Evolutionary conservation across 2,113 vertebrate genomes (phyloP), one percentile per base, ranked within the genome.

Genomic region (Burhinus bistriatus): DNA sequence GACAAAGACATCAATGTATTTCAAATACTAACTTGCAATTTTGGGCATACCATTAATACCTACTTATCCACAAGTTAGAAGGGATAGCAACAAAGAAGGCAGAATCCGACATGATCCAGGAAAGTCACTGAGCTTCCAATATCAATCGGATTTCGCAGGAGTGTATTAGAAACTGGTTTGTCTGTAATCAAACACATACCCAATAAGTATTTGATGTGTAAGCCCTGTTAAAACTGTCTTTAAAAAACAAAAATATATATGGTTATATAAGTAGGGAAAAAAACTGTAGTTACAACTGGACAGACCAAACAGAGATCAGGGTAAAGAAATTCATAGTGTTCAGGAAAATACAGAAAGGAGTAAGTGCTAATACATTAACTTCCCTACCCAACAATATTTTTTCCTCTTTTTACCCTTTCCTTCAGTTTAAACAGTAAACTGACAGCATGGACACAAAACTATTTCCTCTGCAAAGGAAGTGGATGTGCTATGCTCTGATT

Each of bases 41-140:
- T 70, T 44, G 87, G 83, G 36, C 77, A 59, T 25, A 40, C 26
- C 27, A 20, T 49, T 87, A 88, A 85, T 68, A 77, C 64, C 57
- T 64, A 52, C 72, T 87, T 89, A 93, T 11, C 42, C 72, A 20
- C 59, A 86, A 91, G 62, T 83, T 81, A 62, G 47, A 85, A 94
- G 87, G 81, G 84, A 29, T n/a, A 87, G 84, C 47, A 87, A 45
- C 7, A 81, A 83, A 93, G 71, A 29, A 88, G 80, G 34, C 89
- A 84, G 44, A 93, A 78, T 59, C 21, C 40, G 51, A 84, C 23
- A 25, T 0, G 5, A 85, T 54, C 59, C 82, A 78, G 61, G 38
- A 75, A 76, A 83, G 68, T 44, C 58, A 54, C 69, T 45, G 47
- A 83, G 62, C 34, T 94, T 90, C 40, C 71, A 87, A 3, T 4